Conservation (phyloP, 2,888 invertebrate genomes). For the Metallyticus violacea region DNA sequence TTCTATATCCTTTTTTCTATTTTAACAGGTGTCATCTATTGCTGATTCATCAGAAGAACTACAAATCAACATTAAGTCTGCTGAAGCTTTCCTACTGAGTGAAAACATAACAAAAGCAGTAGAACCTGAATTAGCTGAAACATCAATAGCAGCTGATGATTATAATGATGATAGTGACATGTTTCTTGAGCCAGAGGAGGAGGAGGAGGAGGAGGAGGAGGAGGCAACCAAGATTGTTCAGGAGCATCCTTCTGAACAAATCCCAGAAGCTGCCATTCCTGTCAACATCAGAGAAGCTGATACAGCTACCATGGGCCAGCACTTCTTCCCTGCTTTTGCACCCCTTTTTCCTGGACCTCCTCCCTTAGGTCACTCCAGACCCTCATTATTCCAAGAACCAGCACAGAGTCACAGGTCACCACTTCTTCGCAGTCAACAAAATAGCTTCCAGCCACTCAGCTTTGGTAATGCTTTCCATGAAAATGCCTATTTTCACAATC, state of each 20-base stretch:
- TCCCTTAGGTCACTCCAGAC: constrained; percentile 60
- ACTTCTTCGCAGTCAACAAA: constrained; percentile 30
- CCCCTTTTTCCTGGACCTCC: constrained; percentile 61
- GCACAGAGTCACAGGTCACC: constrained; percentile 61
- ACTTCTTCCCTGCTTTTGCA: constrained; percentile 74
- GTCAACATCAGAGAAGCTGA: not conserved
- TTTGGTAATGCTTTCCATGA: constrained; percentile 40
- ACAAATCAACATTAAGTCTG: not conserved
- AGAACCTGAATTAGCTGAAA: not conserved
- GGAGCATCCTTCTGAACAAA: not conserved
- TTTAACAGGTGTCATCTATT: not conserved
- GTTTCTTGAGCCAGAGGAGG: not conserved
- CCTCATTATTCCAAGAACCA: constrained; percentile 53
- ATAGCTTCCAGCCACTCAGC: constrained; percentile 27
- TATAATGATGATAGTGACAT: constrained; percentile 6
- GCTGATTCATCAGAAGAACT: not conserved
- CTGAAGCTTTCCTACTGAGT: not conserved
- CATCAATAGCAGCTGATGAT: not conserved
- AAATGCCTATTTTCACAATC: constrained; percentile 46
- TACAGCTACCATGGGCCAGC: constrained; percentile 35
- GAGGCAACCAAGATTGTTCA: not conserved
- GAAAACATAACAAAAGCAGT: not conserved
- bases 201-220: not conserved
- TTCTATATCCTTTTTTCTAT: not conserved
- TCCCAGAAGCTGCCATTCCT: not conserved